These are phyloP conservation scores for Nyleta sp. DNA, from an alignment of 2,888 invertebrate species.

Conservation along the genomic window DNA sequence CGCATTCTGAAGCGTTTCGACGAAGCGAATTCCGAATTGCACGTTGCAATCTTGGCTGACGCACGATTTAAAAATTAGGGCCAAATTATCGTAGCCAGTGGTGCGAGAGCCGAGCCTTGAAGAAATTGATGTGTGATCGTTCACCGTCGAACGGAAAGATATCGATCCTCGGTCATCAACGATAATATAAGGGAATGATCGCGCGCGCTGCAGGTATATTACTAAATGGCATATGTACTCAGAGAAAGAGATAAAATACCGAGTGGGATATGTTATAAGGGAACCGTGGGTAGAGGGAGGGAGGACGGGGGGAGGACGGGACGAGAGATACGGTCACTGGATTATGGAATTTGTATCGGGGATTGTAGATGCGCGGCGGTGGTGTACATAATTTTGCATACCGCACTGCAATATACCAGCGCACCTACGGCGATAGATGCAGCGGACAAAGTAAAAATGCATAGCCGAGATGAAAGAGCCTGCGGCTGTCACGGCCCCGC, in stretches of 20 bases:
- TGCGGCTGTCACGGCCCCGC: conserved; percentile 68
- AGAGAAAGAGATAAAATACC: conserved; percentile 61
- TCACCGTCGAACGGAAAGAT: conserved; percentile 67
- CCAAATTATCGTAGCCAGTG: conserved; percentile 65
- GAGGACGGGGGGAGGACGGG: conserved; percentile 51
- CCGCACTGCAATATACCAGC: conserved; percentile 43
- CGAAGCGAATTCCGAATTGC: conserved; percentile 56
- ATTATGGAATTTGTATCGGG: conserved; percentile 78
- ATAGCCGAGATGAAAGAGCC: conserved; percentile 73
- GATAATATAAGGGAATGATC: conserved; percentile 73
- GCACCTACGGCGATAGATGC: conserved; percentile 63
- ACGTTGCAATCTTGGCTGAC: conserved; percentile 51
- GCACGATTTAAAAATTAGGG: conserved; percentile 61
- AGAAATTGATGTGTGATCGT: conserved; percentile 68
- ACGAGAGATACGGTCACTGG: conserved; percentile 74
- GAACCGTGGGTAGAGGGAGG: conserved; percentile 8
- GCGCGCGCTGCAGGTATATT: conserved; percentile 71
- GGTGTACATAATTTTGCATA: conserved; percentile 70
- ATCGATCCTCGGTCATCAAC: conserved; percentile 67
- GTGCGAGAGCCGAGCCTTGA: conserved; percentile 60
- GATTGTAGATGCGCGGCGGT: conserved; percentile 73
- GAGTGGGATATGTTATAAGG: conserved; percentile 51
- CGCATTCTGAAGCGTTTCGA: conserved; percentile 38
- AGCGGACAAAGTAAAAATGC: conserved; percentile 60
- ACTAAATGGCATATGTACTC: conserved; percentile 71